A percentile compares a stretch with the other conserved stretches of the same genome.
These are phyloP conservation scores for Bucco capensis DNA, from an alignment of 2,113 vertebrate genomes.

Conservation along the genomic window DNA sequence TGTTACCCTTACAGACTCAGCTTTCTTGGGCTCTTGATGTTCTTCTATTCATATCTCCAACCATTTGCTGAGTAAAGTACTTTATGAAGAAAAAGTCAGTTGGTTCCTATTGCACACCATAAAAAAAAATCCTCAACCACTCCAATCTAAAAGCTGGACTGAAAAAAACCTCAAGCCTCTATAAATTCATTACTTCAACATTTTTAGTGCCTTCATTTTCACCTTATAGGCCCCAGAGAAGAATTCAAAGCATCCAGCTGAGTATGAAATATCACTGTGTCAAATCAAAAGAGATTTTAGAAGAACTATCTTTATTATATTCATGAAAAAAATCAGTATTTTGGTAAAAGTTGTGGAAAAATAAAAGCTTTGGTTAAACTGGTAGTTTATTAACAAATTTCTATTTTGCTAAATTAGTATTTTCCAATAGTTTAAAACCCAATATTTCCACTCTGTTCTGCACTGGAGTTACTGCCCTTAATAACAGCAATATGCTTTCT, in stretches of 20 bases:
- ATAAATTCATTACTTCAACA: not conserved
- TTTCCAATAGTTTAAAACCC: not conserved
- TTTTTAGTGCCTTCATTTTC: not conserved
- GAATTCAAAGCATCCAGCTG: not conserved
- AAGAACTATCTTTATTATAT: no score
- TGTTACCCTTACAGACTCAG: not conserved
- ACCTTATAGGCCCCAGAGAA: not conserved
- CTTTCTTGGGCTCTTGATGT: not conserved
- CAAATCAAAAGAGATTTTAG: not conserved
- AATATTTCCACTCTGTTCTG: not conserved
- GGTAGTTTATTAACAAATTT: not conserved
- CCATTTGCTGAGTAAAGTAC: not conserved
- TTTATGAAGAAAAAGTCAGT: not conserved
- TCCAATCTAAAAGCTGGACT: not conserved
- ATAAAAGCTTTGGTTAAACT: not conserved
- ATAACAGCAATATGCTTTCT: not conserved
- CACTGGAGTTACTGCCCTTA: not conserved
- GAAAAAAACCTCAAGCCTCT: not conserved
- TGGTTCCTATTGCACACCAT: not conserved
- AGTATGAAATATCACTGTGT: not conserved
- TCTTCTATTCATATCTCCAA: not conserved
- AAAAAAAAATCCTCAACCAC: rapidly evolving
- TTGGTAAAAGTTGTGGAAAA: not conserved
- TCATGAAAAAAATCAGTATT: no score
- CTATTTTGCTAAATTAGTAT: not conserved